Conservation (phyloP, 2,888 invertebrate species). For the Scaptodrosophila latifasciaeformis region DNA sequence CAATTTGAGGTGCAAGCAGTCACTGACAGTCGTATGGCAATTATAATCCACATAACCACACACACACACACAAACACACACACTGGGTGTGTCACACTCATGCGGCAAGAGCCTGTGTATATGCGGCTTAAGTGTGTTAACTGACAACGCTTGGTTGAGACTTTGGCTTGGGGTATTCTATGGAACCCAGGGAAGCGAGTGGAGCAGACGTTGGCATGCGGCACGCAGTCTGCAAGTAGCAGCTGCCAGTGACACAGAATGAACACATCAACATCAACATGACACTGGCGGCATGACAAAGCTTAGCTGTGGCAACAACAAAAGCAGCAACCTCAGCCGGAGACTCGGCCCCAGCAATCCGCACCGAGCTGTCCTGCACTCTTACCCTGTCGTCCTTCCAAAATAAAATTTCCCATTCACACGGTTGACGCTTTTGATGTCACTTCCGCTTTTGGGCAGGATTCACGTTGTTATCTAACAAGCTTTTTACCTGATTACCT, state of each 20-base stretch:
- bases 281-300: conserved; percentile 62
- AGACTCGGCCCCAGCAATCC: not conserved
- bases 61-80: conserved; percentile 22
- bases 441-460: conserved; percentile 46
- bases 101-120: conserved; percentile 28
- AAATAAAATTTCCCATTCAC: conserved; percentile 39
- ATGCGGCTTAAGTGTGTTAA: conserved; percentile 57
- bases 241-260: conserved; percentile 65
- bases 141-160: conserved; percentile 25
- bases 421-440: conserved; percentile 53
- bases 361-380: not conserved
- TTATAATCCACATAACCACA: conserved; percentile 63
- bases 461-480: conserved; percentile 61
- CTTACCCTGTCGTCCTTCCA: not conserved
- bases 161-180: no score
- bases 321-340: conserved; percentile 6
- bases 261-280: conserved; percentile 68
- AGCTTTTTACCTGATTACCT: conserved; percentile 66
- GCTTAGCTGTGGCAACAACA: conserved; percentile 43
- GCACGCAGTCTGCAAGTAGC: conserved; percentile 28
- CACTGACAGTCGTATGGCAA: conserved; percentile 66
- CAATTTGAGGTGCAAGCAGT: conserved; percentile 47
- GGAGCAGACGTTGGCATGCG: not conserved
- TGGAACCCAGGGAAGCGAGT: conserved; percentile 32
- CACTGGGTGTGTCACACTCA: no score